phyloP scores from a whole-genome alignment of 2,797 vertebrate genomes.

The Chiroxiphia lanceolata region DNA sequence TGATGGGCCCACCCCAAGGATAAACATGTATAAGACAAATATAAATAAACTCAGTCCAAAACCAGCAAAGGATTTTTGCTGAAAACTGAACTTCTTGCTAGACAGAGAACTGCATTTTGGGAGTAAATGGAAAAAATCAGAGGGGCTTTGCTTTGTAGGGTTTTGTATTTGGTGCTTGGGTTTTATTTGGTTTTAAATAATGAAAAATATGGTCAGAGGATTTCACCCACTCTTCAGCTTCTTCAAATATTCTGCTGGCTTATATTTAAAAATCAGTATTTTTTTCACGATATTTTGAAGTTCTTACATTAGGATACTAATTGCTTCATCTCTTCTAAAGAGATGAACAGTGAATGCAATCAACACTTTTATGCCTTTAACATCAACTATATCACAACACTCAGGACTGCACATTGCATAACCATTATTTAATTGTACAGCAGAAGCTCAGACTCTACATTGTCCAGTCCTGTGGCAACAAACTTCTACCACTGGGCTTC shows the following conservation, averaged over 20 bases:
- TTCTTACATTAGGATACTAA: neutral
- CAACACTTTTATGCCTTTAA: neutral
- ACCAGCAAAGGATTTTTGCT: conserved; percentile 26
- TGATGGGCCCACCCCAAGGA: neutral
- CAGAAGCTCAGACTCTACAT: neutral
- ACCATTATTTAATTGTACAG: neutral
- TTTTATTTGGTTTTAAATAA: neutral
- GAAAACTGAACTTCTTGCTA: conserved; percentile 44
- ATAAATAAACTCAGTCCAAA: conserved; percentile 16
- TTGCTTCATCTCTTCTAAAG: neutral
- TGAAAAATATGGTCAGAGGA: neutral
- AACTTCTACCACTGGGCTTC: neutral
- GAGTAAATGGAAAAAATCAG: neutral
- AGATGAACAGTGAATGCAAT: neutral
- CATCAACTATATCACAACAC: neutral
- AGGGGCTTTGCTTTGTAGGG: neutral
- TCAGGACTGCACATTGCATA: neutral
- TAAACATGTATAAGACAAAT: neutral
- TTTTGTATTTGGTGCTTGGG: neutral
- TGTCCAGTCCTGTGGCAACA: neutral
- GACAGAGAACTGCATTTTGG: neutral
- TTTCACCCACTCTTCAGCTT: neutral
- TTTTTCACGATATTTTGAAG: neutral
- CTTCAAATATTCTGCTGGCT: neutral
- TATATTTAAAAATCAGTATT: neutral